Evolutionary conservation across 2,888 invertebrate genomes (phyloP).

Genomic region (Augochlorella aurata): DNA sequence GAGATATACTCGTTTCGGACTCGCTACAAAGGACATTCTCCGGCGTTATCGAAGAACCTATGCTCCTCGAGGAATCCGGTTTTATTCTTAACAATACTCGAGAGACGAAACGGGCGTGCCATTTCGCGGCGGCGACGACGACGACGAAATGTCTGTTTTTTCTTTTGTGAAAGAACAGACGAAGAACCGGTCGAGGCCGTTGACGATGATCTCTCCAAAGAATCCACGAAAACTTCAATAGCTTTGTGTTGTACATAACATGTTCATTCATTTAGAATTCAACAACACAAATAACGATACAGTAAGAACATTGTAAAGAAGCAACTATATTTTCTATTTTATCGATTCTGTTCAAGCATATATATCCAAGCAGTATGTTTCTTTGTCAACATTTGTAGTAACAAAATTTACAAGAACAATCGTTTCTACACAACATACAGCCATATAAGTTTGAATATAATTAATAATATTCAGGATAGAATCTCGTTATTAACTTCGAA

Average conservation of each 20-base stretch:
- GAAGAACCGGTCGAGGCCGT: slow-evolving; percentile 46
- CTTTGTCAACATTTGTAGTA: background rate
- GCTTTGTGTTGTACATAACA: background rate
- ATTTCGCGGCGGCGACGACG: slow-evolving; percentile 62
- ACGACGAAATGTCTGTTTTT: slow-evolving; percentile 47
- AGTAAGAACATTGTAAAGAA: background rate
- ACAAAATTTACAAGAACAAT: background rate
- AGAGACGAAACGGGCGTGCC: slow-evolving; percentile 70
- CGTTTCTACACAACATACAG: background rate
- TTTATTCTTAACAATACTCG: slow-evolving; percentile 58
- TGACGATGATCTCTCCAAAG: slow-evolving; percentile 36
- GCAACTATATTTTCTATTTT: background rate
- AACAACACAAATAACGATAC: background rate
- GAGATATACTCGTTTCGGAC: slow-evolving; percentile 54
- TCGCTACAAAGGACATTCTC: slow-evolving; percentile 47
- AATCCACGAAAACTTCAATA: slow-evolving; percentile 7
- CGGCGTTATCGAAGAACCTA: slow-evolving; percentile 46
- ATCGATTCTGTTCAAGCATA: background rate
- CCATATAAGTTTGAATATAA: background rate
- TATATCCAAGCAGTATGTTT: background rate
- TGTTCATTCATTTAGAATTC: slow-evolving; percentile 18
- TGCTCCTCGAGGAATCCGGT: slow-evolving; percentile 55
- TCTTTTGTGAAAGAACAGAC: slow-evolving; percentile 35
- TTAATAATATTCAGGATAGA: background rate
- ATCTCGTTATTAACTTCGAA: background rate